A percentile compares a stretch with the other conserved stretches of the same genome.
Conservation (phyloP, 2,797 vertebrate species). For the Varecia variegata region DNA sequence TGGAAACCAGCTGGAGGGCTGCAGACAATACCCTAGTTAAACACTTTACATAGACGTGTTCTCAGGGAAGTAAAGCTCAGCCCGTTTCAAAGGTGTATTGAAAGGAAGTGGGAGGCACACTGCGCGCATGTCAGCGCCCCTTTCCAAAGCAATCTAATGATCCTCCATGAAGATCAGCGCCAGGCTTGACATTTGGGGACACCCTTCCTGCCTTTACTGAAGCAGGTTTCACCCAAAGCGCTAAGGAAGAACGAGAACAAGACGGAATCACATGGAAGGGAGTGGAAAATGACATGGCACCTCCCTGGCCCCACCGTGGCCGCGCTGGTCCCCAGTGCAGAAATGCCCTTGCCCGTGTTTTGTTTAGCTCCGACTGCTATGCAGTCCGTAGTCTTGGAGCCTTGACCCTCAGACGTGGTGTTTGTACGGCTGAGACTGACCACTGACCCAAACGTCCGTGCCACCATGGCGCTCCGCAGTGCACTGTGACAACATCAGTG, state of each 20-base stretch:
- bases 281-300: not conserved
- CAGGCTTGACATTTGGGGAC: not conserved
- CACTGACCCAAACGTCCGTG: slow-evolving; percentile 60
- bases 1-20: slow-evolving; percentile 82
- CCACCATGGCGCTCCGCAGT: slow-evolving; percentile 68
- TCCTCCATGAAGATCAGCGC: slow-evolving; percentile 34
- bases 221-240: slow-evolving; percentile 34
- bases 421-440: slow-evolving; percentile 33
- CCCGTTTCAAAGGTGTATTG: slow-evolving; percentile 52
- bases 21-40: slow-evolving; percentile 70
- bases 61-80: slow-evolving; percentile 54
- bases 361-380: not conserved
- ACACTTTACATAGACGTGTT: slow-evolving; percentile 75
- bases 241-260: slow-evolving; percentile 20
- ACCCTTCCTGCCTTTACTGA: slow-evolving; percentile 28
- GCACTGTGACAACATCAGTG: slow-evolving; percentile 85
- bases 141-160: not conserved
- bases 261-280: not conserved
- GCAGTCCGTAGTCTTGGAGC: slow-evolving; percentile 48
- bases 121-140: not conserved
- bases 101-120: not conserved
- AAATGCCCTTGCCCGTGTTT: not conserved
- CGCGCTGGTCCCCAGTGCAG: not conserved
- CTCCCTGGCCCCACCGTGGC: not conserved
- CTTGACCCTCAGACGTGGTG: not conserved